phyloP scores from a whole-genome alignment of 64 coral and sea anemone genomes.

The Montipora cactus region DNA sequence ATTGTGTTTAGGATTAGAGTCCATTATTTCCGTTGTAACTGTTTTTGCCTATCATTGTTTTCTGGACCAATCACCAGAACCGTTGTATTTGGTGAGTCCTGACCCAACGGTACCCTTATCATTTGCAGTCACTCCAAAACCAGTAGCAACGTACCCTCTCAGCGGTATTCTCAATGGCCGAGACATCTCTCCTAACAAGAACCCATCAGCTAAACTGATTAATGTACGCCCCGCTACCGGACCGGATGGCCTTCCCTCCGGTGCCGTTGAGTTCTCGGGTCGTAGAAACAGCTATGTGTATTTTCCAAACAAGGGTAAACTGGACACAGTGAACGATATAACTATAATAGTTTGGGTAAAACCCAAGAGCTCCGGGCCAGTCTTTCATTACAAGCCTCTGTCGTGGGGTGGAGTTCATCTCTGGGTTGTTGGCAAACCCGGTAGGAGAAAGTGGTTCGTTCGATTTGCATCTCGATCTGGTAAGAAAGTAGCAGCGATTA shows the following conservation, averaged over 20 bases:
- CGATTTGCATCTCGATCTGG: slow-evolving; percentile 48
- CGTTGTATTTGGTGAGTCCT: too few species aligned
- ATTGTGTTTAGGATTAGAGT: too few species aligned
- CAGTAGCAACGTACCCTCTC: slow-evolving; percentile 45
- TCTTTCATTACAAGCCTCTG: slow-evolving; percentile 62
- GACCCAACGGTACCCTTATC: too few species aligned
- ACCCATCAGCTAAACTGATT: slow-evolving; percentile 35
- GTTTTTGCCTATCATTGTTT: too few species aligned
- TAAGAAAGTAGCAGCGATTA: slow-evolving; percentile 26
- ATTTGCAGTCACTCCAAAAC: slow-evolving; percentile 5
- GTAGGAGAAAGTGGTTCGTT: slow-evolving; percentile 10
- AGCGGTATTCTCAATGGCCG: slow-evolving; percentile 28
- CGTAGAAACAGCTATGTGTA: slow-evolving; percentile 41
- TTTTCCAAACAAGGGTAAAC: slow-evolving; percentile 53
- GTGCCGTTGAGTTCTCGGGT: slow-evolving; percentile 41
- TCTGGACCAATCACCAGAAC: too few species aligned
- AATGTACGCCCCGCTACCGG: slow-evolving; percentile 15
- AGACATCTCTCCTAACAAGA: slow-evolving; percentile 55
- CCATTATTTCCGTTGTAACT: too few species aligned
- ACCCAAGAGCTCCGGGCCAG: slow-evolving; percentile 52
- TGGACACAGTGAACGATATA: slow-evolving; percentile 46
- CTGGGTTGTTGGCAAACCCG: slow-evolving; percentile 32
- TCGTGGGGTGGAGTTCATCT: slow-evolving; percentile 54
- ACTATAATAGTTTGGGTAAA: slow-evolving; percentile 61
- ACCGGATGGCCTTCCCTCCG: slow-evolving; percentile 62